Base-by-base conservation (phyloP, 2,888 invertebrate genomes). In the Drosophila ezoana region DNA sequence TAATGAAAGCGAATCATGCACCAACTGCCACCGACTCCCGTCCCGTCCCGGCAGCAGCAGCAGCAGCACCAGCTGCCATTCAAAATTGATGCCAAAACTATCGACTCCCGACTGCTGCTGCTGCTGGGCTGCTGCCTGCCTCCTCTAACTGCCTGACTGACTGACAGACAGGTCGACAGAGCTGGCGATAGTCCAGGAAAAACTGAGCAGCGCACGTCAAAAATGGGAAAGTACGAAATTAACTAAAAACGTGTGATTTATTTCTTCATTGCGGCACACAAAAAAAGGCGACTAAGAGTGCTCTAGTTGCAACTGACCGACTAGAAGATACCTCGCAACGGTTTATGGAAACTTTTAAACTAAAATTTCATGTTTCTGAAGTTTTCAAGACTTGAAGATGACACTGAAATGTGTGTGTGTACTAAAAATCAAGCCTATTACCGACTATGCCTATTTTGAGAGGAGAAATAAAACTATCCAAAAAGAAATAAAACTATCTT, bases 1-100 rank as follows among this genome's bases (percentile, higher is more conserved):
- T 86, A 86, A 89, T 89, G 89, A 86, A 86, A 87, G 81, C 81
- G 72, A 86, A 87, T 76, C 89, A 89, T 85, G 89, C 87, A 78
- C 69, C 63, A 51, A 47, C 75, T 61, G 49, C 69, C 23, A 57
- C 32, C 62, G 51, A 58, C 61, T 56, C 43, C 62, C 59, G 44
- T 57, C 51, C 53, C 74, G 35, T 20, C 23, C 23, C 23, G 8
- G 8, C 28, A 8, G 28, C 28, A 8, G 28, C 28, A 23, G 20
- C 20, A 20, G 18, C 18, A 18, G 62, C 74, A 71, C 52, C 72
- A 72, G 60, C 79, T 74, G 87, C 74, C 78, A 77, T 57, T 74
- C 69, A 66, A 70, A 68, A 67, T 60, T 54, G 74, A 40, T 63
- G 51, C 59, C 54, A 59, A 49, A 70, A 70, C 69, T 70, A 59